Conservation (phyloP, 1,140 invertebrate species). For the Trachymyrmex septentrionalis region DNA sequence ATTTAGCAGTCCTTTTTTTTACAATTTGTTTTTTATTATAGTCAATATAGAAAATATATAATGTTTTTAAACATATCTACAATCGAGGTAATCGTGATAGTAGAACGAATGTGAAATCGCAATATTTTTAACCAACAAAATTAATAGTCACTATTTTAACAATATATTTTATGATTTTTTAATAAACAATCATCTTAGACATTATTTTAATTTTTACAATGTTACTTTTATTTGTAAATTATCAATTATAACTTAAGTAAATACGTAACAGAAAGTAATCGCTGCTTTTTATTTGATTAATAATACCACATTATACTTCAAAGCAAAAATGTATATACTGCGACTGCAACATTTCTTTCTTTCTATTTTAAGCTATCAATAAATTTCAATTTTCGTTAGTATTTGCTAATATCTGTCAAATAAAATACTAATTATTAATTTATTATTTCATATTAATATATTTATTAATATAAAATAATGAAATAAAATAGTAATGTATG, state of each 20-base stretch:
- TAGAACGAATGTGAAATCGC: constrained; percentile 38
- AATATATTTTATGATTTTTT: neutral
- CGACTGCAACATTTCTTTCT: neutral
- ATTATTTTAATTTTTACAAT: neutral
- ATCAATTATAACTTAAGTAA: neutral
- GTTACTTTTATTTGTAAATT: neutral
- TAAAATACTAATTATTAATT: neutral
- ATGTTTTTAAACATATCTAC: constrained; percentile 5
- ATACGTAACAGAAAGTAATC: constrained; percentile 28
- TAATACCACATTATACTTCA: neutral
- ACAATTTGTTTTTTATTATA: neutral
- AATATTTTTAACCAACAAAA: constrained; percentile 5
- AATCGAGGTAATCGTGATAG: constrained; percentile 36
- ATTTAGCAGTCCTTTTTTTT: neutral
- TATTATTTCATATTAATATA: too few species aligned
- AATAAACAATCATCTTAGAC: neutral
- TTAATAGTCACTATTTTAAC: constrained; percentile 23
- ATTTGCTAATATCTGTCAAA: neutral
- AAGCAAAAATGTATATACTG: neutral
- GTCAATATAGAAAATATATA: constrained; percentile 8
- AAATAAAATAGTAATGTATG: neutral
- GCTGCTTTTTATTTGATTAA: constrained; percentile 22
- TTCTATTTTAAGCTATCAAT: constrained; percentile 4
- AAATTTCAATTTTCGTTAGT: too few species aligned
- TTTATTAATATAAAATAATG: neutral